Evolutionary conservation across 1,140 invertebrate species (phyloP).

Genomic region (Archivesica marissinica): DNA sequence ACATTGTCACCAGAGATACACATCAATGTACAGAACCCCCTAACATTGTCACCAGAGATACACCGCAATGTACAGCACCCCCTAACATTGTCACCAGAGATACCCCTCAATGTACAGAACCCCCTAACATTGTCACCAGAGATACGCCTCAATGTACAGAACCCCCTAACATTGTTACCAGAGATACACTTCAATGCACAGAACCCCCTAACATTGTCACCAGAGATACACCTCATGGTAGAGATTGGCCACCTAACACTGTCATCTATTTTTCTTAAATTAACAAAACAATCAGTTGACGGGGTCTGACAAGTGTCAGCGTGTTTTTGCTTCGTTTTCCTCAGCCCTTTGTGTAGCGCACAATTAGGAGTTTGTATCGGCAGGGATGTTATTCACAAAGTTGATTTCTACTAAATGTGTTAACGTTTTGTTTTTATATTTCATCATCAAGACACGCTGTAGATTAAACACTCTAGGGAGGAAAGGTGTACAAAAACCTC

Average conservation of each 20-base stretch:
- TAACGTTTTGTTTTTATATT: not conserved
- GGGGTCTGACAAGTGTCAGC: slow-evolving; percentile 14
- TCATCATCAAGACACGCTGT: not conserved
- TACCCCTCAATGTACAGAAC: too few relatives aligned
- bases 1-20: too few relatives aligned
- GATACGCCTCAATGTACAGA: too few relatives aligned
- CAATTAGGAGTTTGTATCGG: slow-evolving; percentile 2
- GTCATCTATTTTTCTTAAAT: not conserved
- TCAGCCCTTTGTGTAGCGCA: not conserved
- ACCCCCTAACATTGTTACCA: too few relatives aligned
- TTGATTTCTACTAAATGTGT: not conserved
- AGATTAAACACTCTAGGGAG: not conserved
- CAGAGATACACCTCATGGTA: too few relatives aligned
- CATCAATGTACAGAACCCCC: too few relatives aligned
- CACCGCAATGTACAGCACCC: too few relatives aligned
- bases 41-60: too few relatives aligned
- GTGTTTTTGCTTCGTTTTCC: not conserved
- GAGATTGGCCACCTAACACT: not conserved
- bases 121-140: too few relatives aligned
- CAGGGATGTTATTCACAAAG: not conserved
- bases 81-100: too few relatives aligned
- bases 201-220: too few relatives aligned
- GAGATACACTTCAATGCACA: too few relatives aligned
- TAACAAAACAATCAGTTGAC: not conserved
- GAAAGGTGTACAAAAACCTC: not conserved